These are phyloP conservation scores for Cryptomyrus ogoouensis DNA, from an alignment of 2,113 vertebrate genomes.

Conservation along the genomic window DNA sequence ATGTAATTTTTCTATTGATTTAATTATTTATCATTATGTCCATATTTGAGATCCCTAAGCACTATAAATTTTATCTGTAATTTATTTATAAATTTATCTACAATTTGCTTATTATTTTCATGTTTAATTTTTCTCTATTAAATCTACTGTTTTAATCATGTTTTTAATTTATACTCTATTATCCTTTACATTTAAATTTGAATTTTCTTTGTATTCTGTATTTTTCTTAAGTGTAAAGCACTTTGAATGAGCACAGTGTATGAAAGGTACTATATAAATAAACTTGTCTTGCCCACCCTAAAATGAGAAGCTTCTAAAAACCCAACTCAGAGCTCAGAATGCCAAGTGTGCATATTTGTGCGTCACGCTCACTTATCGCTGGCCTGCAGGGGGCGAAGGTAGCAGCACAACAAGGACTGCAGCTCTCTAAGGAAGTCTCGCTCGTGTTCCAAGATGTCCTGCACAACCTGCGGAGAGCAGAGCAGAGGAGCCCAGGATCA, in stretches of 20 bases:
- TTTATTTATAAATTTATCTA: not conserved
- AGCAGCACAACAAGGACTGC: conserved; percentile 79
- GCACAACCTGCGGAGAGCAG: conserved; percentile 73
- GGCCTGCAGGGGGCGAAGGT: conserved; percentile 83
- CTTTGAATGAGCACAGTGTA: not conserved
- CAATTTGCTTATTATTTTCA: not conserved
- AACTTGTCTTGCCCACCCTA: not conserved
- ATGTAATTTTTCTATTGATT: too few species aligned
- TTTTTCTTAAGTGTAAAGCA: not conserved
- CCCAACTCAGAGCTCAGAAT: not conserved
- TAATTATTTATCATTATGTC: too few species aligned
- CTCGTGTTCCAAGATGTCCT: conserved; percentile 94
- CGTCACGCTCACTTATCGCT: conserved; percentile 80
- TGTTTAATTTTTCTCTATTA: not conserved
- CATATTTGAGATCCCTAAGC: not conserved
- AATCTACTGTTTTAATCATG: not conserved
- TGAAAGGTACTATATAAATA: not conserved
- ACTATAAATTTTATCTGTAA: not conserved
- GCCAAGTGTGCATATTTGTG: not conserved
- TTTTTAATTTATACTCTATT: not conserved
- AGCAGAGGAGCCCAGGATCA: not conserved
- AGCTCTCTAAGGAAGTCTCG: conserved; percentile 92
- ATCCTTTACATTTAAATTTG: not conserved
- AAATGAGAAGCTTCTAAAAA: not conserved
- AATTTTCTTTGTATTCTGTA: not conserved